Evolutionary conservation across 2,797 vertebrate species (phyloP).

Genomic region (Acrossocheilus fasciatus): DNA sequence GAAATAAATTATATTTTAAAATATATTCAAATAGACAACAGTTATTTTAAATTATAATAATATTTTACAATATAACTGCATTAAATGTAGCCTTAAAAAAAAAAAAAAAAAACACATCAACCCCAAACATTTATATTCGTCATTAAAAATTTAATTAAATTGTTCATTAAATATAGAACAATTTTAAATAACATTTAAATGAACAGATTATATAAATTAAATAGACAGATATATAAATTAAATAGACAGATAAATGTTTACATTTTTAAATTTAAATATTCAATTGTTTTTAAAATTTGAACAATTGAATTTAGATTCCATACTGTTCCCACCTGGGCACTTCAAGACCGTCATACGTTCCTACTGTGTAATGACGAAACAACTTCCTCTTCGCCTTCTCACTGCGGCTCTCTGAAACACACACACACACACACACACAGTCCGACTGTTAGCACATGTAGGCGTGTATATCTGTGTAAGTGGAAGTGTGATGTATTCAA

Average conservation of each 20-base stretch:
- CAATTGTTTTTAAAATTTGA: background rate
- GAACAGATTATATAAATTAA: background rate
- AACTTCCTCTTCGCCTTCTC: slow-evolving; percentile 90
- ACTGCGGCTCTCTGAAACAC: slow-evolving; percentile 79
- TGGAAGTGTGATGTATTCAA: slow-evolving; percentile 37
- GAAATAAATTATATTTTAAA: background rate
- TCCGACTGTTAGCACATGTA: slow-evolving; percentile 39
- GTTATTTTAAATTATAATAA: background rate
- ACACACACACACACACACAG: slow-evolving; percentile 54
- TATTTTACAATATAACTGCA: background rate
- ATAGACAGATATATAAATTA: background rate
- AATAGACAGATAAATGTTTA: background rate
- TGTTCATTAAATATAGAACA: background rate
- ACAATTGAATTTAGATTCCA: background rate
- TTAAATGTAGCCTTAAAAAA: background rate
- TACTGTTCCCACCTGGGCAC: slow-evolving; percentile 82
- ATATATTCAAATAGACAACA: background rate
- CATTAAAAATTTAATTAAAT: background rate
- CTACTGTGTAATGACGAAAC: slow-evolving; percentile 93
- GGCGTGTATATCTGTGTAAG: slow-evolving; percentile 40
- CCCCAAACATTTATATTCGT: background rate
- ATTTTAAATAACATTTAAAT: background rate
- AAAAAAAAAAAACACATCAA: background rate
- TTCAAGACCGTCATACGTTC: slow-evolving; percentile 91
- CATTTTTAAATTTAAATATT: background rate